Evolutionary conservation across 2,797 vertebrate genomes (phyloP), one percentile per base, ranked within the genome.

Genomic region (Ptychobarbus kaznakovi): DNA sequence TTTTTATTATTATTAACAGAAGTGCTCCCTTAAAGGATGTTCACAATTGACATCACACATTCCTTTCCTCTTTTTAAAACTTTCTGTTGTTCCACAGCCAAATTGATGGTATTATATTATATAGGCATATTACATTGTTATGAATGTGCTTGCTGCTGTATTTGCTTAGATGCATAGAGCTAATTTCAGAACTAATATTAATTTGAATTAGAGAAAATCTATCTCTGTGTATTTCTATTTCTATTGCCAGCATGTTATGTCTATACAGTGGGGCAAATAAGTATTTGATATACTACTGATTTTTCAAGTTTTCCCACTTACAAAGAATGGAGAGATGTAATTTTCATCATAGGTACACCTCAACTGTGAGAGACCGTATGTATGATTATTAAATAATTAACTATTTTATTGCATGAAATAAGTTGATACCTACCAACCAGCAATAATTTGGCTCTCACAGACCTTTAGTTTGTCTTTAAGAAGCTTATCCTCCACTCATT

Each of bases 1-100:
- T n/a, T 8, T 16, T 65, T 35, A 4, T 66, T 66, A 5, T 49
- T 49, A 5, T 51, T 2, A 8, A 22, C 70, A 49, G 40, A 65
- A 72, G 7, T 73, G 18, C 40, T 75, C 58, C 28, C 28, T 35
- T n/a, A 61, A 72, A 61, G 7, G 40, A 49, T 15, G 6, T 72
- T 28, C 40, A 51, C 56, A 51, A 7, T 65, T 77, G 63, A 77
- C 38, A 40, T 84, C 63, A 42, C 35, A n/a, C 63, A 84, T 69
- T 78, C 82, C 74, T 77, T 68, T 77, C 38, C 7, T 28, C 32
- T 25, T 35, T 63, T 49, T 51, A 75, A 75, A 18, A 10, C 3
- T 8, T 56, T 80, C 16, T 73, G 18, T 82, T 73, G 72, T 11
- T 81, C 10, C 66, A 72, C 6, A 42, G 51, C 9, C 11, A 61